phyloP scores from a whole-genome alignment of 2,888 invertebrate species.

The Troides oblongomaculatus region DNA sequence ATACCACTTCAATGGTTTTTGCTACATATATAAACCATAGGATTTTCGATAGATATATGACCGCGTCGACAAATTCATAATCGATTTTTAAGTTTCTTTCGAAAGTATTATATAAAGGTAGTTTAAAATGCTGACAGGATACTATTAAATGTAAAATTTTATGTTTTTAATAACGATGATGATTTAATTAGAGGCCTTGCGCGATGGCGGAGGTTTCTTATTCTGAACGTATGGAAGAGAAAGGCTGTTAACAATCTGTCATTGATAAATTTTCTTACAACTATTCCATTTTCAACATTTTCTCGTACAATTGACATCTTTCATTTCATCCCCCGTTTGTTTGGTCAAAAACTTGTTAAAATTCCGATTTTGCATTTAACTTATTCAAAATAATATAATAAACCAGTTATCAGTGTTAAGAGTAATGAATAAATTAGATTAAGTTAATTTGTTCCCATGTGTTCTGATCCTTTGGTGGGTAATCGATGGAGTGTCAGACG shows the following conservation, averaged over 20 bases:
- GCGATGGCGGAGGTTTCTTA: neutral
- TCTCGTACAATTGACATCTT: slow-evolving; percentile 47
- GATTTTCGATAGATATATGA: no score
- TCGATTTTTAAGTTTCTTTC: no score
- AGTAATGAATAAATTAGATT: slow-evolving; percentile 45
- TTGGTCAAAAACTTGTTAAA: slow-evolving; percentile 56
- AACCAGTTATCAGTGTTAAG: slow-evolving; percentile 43
- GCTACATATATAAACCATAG: no score
- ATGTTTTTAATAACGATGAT: neutral
- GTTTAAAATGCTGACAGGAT: no score
- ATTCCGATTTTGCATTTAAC: slow-evolving; percentile 41
- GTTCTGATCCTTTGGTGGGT: slow-evolving; percentile 48
- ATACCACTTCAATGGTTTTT: no score
- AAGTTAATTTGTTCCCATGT: slow-evolving; percentile 50
- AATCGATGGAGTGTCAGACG: slow-evolving; percentile 67
- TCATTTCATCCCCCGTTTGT: slow-evolving; percentile 47
- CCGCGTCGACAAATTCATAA: no score
- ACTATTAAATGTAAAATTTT: no score
- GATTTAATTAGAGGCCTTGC: neutral
- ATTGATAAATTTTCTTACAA: slow-evolving; percentile 18
- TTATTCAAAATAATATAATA: slow-evolving; percentile 35
- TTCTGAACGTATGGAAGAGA: neutral
- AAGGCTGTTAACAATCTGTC: slow-evolving; percentile 29
- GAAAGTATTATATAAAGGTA: no score
- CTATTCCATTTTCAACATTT: slow-evolving; percentile 61